Base-by-base conservation (phyloP, 2,888 invertebrate species). In the Globia sparganii region DNA sequence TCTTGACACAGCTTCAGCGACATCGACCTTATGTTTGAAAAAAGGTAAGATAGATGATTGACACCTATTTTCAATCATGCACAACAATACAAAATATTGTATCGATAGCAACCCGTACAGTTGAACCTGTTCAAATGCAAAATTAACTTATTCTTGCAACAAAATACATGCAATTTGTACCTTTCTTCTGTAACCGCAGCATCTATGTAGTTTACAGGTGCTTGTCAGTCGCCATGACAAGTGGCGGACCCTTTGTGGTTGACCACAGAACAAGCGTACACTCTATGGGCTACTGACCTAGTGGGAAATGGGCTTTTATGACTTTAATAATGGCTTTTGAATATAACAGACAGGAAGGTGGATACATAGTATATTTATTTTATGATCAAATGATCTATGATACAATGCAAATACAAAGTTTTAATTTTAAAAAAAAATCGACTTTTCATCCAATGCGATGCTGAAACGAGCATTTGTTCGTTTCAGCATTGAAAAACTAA, bases 271-370 rank as follows among this genome's bases (percentile, higher is more conserved):
- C 73, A 74, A 74, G 62, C 82, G 75, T 11, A 53, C 15, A 64
- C 53, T 83, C 31, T 31, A 49, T 80, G 80, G 13, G 37, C 84
- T 37, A 85, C 71, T 85, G 58, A 87, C 86, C 86, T 77, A 84
- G 68, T 84, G 25, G 4, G 43, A 15, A 56, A 58, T 75, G 13
- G 18, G 18, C 67, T 56, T 65, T n/a, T n/a, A n/a, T n/a, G n/a
- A n/a, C n/a, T n/a, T n/a, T n/a, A n/a, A n/a, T n/a, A n/a, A n/a
- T n/a, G n/a, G n/a, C n/a, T n/a, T n/a, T n/a, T n/a, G n/a, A n/a
- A n/a, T n/a, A n/a, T n/a, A n/a, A n/a, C n/a, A n/a, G n/a, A n/a
- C n/a, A 18, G 18, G 6, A 58, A 58, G 18, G 58, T 3, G 28
- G 15, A 28, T 58, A 59, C 43, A 2, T 13, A 43, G 28, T 3